phyloP scores from a whole-genome alignment of 2,113 vertebrate species.

The Cricetomys ansorgei region DNA sequence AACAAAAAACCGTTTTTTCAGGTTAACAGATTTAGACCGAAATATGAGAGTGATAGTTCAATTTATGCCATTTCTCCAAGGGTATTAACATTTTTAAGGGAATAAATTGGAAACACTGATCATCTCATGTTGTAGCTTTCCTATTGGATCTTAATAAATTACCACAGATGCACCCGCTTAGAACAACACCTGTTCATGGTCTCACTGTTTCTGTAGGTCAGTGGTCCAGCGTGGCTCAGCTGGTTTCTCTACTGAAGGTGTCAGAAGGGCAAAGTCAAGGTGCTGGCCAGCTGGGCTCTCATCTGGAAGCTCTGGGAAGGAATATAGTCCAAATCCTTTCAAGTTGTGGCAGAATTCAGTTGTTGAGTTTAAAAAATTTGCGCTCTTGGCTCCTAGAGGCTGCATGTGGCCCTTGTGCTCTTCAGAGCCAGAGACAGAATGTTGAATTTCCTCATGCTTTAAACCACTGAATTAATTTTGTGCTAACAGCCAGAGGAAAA shows the following conservation, averaged over 20 bases:
- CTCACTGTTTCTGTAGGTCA: not conserved
- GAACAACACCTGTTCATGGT: conserved; percentile 16
- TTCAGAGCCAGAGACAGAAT: not conserved
- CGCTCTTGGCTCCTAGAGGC: not conserved
- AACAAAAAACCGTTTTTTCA: too few species aligned
- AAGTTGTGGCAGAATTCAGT: conserved; percentile 5
- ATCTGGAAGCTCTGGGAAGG: conserved; percentile 1
- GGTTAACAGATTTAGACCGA: conserved; percentile 17
- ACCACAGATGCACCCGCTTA: not conserved
- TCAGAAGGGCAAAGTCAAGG: conserved; percentile 42
- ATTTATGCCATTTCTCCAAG: conserved; percentile 30
- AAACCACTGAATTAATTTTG: conserved; percentile 33
- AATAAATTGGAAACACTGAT: conserved; percentile 22
- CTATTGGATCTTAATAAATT: conserved; percentile 37
- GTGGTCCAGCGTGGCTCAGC: conserved; percentile 21
- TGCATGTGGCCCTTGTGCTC: not conserved
- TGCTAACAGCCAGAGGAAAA: not conserved
- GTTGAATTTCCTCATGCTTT: not conserved
- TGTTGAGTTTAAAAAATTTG: not conserved
- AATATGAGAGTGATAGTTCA: conserved; percentile 25
- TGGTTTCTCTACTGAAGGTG: conserved; percentile 4
- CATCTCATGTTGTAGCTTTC: not conserved
- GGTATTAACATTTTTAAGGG: not conserved
- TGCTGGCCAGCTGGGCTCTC: conserved; percentile 46
- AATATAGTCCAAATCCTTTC: not conserved